phyloP scores from a whole-genome alignment of 2,888 invertebrate species.

The Falcaria lacertinaria region DNA sequence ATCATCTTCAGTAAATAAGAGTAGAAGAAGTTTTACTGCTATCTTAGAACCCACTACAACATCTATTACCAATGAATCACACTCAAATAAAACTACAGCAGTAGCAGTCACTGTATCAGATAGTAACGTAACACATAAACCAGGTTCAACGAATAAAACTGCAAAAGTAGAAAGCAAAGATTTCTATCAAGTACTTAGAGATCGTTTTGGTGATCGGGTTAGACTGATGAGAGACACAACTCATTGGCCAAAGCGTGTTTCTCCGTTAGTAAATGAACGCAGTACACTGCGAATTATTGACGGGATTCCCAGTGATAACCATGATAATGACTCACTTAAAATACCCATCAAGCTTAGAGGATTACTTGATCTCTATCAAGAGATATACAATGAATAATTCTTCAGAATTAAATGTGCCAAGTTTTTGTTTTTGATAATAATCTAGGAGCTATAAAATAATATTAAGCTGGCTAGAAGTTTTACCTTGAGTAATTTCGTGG shows the following conservation, averaged over 20 bases:
- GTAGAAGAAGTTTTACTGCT: no score
- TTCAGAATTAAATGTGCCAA: no score
- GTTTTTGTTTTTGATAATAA: no score
- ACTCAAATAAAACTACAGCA: no score
- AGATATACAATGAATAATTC: not conserved
- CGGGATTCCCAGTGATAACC: not conserved
- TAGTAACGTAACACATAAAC: not conserved
- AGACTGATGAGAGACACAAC: constrained; percentile 46
- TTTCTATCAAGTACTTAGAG: constrained; percentile 51
- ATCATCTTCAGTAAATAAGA: constrained; percentile 5
- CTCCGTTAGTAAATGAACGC: not conserved
- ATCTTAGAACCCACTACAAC: no score
- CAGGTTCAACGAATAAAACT: not conserved
- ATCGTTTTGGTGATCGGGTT: constrained; percentile 43
- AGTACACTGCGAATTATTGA: not conserved
- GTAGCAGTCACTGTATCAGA: not conserved
- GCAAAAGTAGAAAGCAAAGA: constrained; percentile 55
- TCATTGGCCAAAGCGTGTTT: constrained; percentile 29
- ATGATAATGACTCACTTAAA: not conserved
- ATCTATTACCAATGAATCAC: no score
- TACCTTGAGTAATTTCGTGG: no score
- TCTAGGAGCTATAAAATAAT: no score
- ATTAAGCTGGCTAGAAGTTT: no score
- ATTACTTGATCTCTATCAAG: not conserved
- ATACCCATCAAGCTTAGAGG: not conserved